Base-by-base conservation (phyloP, 1,140 invertebrate species). In the Coenobita brevimanus region DNA sequence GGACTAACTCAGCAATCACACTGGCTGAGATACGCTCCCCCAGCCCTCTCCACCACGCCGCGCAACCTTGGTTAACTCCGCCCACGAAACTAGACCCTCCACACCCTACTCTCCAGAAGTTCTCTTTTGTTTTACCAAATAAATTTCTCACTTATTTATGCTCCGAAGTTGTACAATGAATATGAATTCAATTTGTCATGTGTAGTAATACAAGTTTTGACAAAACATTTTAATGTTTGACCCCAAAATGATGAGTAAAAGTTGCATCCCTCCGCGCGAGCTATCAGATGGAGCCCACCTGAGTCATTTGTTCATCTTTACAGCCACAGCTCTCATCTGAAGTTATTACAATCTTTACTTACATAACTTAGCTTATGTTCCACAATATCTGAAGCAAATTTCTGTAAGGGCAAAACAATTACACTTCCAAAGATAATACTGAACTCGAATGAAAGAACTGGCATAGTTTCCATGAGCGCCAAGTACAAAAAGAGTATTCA, bases 21-120 rank as follows among this genome's bases (percentile, higher is more conserved):
- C 89, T 87, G 89, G 64, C 67, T 87, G 78, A 73, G 24, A 76
- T 43, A 64, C 71, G 41, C 82, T 60, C 62, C 57, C 38, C 50
- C 78, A 27, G 27, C 46, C 10, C 57, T 64, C 78, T 81, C 57
- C 38, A 60, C 73, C 24, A 30, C 8, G 43, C 62, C 79, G 60
- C 80, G 38, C 88, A 85, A 85, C 88, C 84, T 81, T 78, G 75
- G 43, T 27, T 75, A 75, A 80, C 79, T 89, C 88, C 88, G 84
- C 88, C 82, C 78, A 82, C 76, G 17, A 67, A 89, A 84, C 81
- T 89, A 89, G 88, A 43, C 21, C 82, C 71, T 75, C 82, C 80
- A 82, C 80, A 71, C 80, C 80, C 80, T 67, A 30, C 54, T 46
- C 24, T 24, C 30, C 79, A 36, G 17, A 57, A 33, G 33, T 64